Percentiles rank a stretch among this genome's conserved stretches.
phyloP scores from a whole-genome alignment of 2,113 vertebrate genomes.

The Halcyon senegalensis region DNA sequence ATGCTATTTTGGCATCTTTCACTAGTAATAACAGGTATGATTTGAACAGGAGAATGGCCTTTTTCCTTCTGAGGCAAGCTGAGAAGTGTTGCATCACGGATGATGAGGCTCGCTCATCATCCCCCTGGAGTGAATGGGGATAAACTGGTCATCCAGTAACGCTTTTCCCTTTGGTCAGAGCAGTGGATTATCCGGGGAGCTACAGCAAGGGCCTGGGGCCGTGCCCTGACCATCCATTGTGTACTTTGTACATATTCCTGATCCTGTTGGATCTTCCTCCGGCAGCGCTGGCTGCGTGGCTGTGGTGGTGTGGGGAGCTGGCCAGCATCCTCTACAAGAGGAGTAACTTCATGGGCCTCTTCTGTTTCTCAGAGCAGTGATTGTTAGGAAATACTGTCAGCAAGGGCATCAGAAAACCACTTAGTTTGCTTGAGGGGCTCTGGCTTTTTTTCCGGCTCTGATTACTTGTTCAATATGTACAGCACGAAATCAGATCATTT shows the following conservation, averaged over 20 bases:
- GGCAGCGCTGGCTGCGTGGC: neutral
- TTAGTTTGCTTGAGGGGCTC: neutral
- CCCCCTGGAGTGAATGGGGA: neutral
- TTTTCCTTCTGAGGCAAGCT: neutral
- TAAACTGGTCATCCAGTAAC: neutral
- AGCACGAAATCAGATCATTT: neutral
- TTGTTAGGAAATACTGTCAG: neutral
- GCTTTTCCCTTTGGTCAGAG: neutral
- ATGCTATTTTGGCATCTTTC: neutral
- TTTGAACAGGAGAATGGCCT: neutral
- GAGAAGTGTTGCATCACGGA: neutral
- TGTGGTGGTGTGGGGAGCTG: neutral
- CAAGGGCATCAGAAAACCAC: neutral
- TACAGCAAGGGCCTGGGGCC: neutral
- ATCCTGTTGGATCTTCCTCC: neutral
- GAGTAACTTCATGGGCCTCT: neutral
- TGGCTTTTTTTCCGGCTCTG: neutral
- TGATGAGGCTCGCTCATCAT: neutral
- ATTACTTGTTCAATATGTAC: neutral
- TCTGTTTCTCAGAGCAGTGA: neutral
- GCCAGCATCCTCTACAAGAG: neutral
- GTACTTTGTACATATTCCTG: neutral
- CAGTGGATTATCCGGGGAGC: neutral
- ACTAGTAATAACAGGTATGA: neutral
- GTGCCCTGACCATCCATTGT: neutral